phyloP scores from a whole-genome alignment of 2,888 invertebrate species.

The Horisme vitalbata region DNA sequence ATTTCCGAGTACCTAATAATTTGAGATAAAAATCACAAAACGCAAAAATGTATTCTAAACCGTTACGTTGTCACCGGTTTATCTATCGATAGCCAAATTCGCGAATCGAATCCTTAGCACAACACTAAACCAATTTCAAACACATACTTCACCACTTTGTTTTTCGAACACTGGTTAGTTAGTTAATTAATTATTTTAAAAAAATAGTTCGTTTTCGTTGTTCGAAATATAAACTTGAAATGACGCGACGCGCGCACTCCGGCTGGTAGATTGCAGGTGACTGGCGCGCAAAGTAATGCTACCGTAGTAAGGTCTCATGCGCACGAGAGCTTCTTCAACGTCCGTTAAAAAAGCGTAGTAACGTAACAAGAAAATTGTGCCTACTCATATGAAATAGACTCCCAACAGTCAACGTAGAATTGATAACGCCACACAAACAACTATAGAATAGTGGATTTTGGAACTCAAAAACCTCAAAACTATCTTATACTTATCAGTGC shows the following conservation, averaged over 20 bases:
- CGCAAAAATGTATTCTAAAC: constrained; percentile 36
- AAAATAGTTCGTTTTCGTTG: constrained; percentile 42
- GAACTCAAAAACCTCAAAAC: too few species aligned
- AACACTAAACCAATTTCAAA: constrained; percentile 47
- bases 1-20: constrained; percentile 18
- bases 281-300: constrained; percentile 51
- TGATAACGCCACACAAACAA: too few species aligned
- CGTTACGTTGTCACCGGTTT: constrained; percentile 62
- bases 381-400: too few species aligned
- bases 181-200: constrained; percentile 51
- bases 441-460: too few species aligned
- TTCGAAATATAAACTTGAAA: constrained; percentile 44
- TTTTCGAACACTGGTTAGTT: constrained; percentile 49
- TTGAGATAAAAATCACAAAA: constrained; percentile 37
- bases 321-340: too few species aligned
- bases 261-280: constrained; percentile 75
- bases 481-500: too few species aligned
- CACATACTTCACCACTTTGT: constrained; percentile 54
- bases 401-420: too few species aligned
- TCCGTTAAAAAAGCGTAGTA: too few species aligned
- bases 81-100: constrained; percentile 51
- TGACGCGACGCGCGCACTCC: constrained; percentile 63
- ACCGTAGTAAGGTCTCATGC: constrained; percentile 10
- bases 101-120: constrained; percentile 63
- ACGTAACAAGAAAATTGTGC: too few species aligned